These are phyloP conservation scores for Plebejus anna DNA, from an alignment of 2,888 invertebrate species.

Conservation along the genomic window DNA sequence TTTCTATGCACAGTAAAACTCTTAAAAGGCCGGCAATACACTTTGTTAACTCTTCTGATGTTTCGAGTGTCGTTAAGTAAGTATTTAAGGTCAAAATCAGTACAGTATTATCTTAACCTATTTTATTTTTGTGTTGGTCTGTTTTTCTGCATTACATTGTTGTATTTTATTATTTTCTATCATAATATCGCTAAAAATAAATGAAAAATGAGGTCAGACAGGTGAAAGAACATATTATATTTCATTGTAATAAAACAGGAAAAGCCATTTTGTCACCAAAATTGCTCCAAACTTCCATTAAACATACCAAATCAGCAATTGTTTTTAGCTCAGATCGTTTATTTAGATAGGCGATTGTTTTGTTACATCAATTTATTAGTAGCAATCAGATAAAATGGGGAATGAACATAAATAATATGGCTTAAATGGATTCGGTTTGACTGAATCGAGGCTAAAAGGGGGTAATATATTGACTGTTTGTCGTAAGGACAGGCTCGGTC, in stretches of 20 bases:
- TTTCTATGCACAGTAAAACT: no score
- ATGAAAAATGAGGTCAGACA: background rate
- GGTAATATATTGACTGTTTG: background rate
- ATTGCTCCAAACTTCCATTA: background rate
- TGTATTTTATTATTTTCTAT: background rate
- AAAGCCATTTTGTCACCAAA: background rate
- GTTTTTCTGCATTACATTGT: background rate
- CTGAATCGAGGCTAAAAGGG: slow-evolving; percentile 5
- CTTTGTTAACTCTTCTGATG: no score
- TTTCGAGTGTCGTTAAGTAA: no score
- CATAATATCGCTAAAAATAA: background rate
- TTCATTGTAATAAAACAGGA: background rate
- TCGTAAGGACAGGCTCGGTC: background rate
- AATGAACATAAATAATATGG: slow-evolving; percentile 24
- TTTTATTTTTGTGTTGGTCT: background rate
- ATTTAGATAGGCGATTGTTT: slow-evolving; percentile 15
- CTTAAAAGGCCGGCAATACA: no score
- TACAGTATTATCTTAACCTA: background rate
- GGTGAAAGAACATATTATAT: background rate
- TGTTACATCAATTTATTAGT: slow-evolving; percentile 20
- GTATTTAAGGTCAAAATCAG: background rate
- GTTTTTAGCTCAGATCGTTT: slow-evolving; percentile 8
- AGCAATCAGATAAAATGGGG: slow-evolving; percentile 19
- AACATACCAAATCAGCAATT: slow-evolving; percentile 1
- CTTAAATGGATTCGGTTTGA: slow-evolving; percentile 23